Percentiles rank a stretch among this genome's conserved stretches.
Conservation (phyloP, 2,888 invertebrate species). For the Erpobdella octoculata region DNA sequence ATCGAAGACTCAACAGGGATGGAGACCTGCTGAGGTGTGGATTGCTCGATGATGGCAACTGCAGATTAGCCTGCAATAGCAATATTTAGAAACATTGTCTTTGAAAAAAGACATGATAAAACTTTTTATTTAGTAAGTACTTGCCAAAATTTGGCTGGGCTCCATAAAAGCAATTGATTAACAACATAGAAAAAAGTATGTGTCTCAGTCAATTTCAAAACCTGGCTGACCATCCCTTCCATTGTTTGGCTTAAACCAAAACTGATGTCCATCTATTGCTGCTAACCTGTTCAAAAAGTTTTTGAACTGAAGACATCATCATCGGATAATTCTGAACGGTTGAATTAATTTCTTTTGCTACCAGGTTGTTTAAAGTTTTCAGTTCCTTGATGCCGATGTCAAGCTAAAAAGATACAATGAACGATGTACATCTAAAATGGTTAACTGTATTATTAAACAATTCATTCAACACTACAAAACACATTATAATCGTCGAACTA, state of each 20-base stretch:
- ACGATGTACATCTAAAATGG: too few relatives aligned
- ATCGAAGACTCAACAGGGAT: constrained; percentile 4
- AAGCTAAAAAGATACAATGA: background rate
- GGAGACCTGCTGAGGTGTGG: background rate
- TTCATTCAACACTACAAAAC: too few relatives aligned
- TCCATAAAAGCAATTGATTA: too few relatives aligned
- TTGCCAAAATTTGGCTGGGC: too few relatives aligned
- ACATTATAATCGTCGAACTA: too few relatives aligned
- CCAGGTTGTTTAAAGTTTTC: background rate
- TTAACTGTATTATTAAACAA: too few relatives aligned
- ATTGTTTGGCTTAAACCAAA: too few relatives aligned
- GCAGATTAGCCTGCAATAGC: background rate
- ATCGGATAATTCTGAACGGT: background rate
- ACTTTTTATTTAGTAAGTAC: too few relatives aligned
- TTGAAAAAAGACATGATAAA: background rate
- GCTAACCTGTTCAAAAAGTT: background rate
- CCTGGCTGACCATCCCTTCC: too few relatives aligned
- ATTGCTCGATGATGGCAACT: background rate
- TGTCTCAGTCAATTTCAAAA: too few relatives aligned
- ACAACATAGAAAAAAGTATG: too few relatives aligned
- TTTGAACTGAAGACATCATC: background rate
- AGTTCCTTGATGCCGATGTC: background rate
- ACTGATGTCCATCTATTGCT: background rate
- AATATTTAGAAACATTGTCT: background rate
- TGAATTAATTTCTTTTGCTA: background rate